Evolutionary conservation across 2,797 vertebrate genomes (phyloP).

Genomic region (Petrocephalus sullivani): DNA sequence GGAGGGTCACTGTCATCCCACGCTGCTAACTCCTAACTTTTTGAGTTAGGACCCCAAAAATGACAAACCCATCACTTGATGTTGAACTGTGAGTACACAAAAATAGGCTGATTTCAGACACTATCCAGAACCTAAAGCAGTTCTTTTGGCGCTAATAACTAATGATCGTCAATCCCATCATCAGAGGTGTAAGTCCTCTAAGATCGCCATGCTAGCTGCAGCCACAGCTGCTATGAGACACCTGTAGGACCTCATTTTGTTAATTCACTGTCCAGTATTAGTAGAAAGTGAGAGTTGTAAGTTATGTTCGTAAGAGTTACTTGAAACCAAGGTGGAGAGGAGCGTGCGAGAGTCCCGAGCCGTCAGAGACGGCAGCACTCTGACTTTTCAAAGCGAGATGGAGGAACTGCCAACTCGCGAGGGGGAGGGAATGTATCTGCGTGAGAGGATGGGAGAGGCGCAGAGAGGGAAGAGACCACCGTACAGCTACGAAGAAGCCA

Average conservation of each 20-base stretch:
- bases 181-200: background rate
- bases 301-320: background rate
- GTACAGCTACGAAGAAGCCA: slow-evolving; percentile 49
- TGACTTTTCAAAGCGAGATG: slow-evolving; percentile 38
- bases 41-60: background rate
- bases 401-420: slow-evolving; percentile 43
- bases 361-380: slow-evolving; percentile 34
- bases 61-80: background rate
- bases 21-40: background rate
- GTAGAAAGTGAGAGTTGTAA: background rate
- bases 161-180: background rate
- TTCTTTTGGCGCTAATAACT: background rate
- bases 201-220: background rate
- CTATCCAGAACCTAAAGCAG: background rate
- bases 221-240: background rate
- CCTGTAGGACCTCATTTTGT: background rate
- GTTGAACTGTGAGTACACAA: background rate
- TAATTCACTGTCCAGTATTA: background rate
- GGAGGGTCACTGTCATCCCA: background rate
- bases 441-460: background rate
- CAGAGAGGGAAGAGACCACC: slow-evolving; percentile 31
- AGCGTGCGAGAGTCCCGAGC: slow-evolving; percentile 20
- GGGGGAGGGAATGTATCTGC: slow-evolving; percentile 1
- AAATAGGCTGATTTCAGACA: background rate
- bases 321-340: slow-evolving; percentile 4